Base-by-base conservation (phyloP, 2,888 invertebrate species). In the Phyllotreta striolata region DNA sequence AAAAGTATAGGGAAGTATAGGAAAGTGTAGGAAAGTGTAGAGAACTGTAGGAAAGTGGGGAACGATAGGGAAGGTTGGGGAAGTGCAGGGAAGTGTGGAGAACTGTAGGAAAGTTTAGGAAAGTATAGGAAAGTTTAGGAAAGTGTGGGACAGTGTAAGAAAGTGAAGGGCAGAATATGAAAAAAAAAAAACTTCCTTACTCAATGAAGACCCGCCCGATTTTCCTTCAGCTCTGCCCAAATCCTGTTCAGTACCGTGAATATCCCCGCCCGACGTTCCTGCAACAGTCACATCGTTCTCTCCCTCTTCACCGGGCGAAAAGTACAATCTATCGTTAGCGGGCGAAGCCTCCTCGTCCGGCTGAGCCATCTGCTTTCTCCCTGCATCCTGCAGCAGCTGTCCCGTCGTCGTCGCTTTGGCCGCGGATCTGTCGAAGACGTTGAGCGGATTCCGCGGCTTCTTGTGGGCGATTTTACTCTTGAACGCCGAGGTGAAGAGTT, bases 341-440 rank as follows among this genome's bases (percentile, higher is more conserved):
- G 84, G 81, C 0, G 83, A 75, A 14, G 82, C 81, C 71, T 84
- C 84, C 67, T 85, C 85, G 63, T 83, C 85, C 0, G 84, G 82
- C n/a, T 86, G 70, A 0, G 77, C 77, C 52, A 76, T 74, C 6
- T 76, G 74, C 77, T 85, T 79, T 5, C 73, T 70, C 12, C 40
- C 60, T 14, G 58, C 64, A 7, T 62, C 66, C 3, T 68, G 57
- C 8, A 71, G n/a, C 14, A 35, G 57, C 55, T 70, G 66, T 0
- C 66, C 35, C 10, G 63, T 52, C 8, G 63, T 52, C 8, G 66
- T 61, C n/a, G 70, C 63, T 75, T 88, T 88, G 0, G 88, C 87
- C 63, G 89, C 89, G 9, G 89, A 76, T 49, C 88, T 81, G 72
- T 89, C 80, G 47, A 81, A 68, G 6, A 80, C 79, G 12, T 79